Base-by-base conservation (phyloP, 53 echinoderm and acorn worm species). In the Holothuria scabra region DNA sequence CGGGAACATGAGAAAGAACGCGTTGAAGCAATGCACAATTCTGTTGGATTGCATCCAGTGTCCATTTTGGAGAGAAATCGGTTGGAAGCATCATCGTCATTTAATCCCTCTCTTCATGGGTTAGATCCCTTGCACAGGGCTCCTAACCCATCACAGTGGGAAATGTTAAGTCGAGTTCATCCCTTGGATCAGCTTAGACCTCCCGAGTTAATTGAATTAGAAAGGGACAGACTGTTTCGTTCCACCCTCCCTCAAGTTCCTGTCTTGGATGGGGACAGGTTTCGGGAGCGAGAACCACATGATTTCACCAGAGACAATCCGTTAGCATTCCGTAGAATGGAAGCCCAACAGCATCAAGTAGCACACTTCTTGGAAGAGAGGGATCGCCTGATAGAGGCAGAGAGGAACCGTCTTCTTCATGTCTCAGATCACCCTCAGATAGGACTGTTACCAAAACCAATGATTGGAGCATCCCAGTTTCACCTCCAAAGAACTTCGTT, bases 241-340 rank as follows among this genome's bases (percentile, higher is more conserved):
- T 84, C 84, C 20, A 89, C 93, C 20, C 60, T 78, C 20, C 91
- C 89, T 28, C 94, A 93, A 41, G 99, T 92, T 18, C 99, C 99
- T n/a, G 58, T 92, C 61, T 80, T 99, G 60, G 99, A 99, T 29
- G 59, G 56, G 28, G 99, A 99, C 34, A 83, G 99, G 38, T 91
- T 94, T 74, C 87, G 99, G 26, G 99, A 99, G 13, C 74, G 99
- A 28, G 99, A 99, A 83, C 99, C 94, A 6, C 99, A 99, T 60
- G 99, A 99, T 74, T 99, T 99, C 64, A 92, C 99, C 0, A 74
- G 99, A 25, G 99, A 99, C 85, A 99, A 99, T 81, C 99, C 99
- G 16, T 80, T 97, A 62, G 90, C 88, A n/a, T 84, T 86, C 59
- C 87, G 94, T 20, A 80, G 88, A 46, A 79, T 93, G 79, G 96